phyloP scores from a whole-genome alignment of 2,797 vertebrate species.

The Enteromius mattozi region DNA sequence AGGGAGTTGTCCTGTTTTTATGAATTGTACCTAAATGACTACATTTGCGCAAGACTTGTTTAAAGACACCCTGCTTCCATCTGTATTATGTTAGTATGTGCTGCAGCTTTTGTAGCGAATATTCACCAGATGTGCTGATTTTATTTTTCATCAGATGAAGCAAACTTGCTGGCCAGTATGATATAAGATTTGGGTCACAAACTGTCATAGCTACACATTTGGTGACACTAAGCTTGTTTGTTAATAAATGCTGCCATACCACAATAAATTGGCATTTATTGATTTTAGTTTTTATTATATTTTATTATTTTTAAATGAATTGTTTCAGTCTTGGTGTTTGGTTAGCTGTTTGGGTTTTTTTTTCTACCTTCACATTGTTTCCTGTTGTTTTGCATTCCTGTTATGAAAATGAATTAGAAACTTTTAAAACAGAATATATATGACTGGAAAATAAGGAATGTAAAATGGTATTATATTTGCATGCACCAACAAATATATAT shows the following conservation, averaged over 20 bases:
- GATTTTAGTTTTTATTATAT: neutral
- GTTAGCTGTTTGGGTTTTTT: neutral
- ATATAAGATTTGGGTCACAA: neutral
- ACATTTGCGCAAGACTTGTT: constrained; percentile 13
- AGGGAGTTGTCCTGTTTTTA: constrained; percentile 39
- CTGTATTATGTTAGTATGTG: neutral
- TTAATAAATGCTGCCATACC: neutral
- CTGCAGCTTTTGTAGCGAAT: neutral
- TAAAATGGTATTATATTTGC: neutral
- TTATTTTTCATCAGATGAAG: neutral
- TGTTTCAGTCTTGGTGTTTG: neutral
- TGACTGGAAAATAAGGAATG: neutral
- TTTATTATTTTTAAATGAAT: neutral
- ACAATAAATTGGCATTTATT: neutral
- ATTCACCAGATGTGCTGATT: constrained; percentile 10
- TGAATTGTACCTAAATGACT: constrained; percentile 38
- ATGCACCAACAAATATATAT: neutral
- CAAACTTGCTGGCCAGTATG: neutral
- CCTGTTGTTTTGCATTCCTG: neutral
- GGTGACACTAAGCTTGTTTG: neutral
- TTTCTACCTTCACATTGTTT: neutral
- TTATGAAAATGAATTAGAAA: neutral
- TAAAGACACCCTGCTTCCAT: neutral
- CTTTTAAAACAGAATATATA: neutral
- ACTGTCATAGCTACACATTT: neutral